Evolutionary conservation across 2,888 invertebrate species (phyloP).

Genomic region (Eurois occulta): DNA sequence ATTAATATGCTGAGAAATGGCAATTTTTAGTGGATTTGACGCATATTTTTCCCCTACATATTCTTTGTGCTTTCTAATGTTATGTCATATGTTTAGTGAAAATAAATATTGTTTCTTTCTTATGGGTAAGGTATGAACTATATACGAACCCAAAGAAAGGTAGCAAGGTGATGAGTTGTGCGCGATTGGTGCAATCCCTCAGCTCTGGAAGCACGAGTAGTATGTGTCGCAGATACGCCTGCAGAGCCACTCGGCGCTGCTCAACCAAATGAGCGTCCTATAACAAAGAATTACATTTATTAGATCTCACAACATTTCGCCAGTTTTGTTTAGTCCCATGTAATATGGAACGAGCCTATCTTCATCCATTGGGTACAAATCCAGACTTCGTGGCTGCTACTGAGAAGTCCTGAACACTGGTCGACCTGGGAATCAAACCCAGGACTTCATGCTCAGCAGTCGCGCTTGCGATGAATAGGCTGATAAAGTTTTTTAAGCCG

Average conservation of each 20-base stretch:
- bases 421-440: not conserved
- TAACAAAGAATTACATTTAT: not conserved
- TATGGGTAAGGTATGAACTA: not conserved
- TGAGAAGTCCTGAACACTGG: not conserved
- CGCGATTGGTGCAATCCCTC: constrained; percentile 93
- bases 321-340: not conserved
- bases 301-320: not conserved
- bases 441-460: not conserved
- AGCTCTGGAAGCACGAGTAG: constrained; percentile 95
- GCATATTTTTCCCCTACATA: not conserved
- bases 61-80: not conserved
- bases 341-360: not conserved
- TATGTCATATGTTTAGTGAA: not conserved
- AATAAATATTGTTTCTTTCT: not conserved
- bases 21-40: not conserved
- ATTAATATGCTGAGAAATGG: too few relatives aligned
- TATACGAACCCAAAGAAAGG: constrained; percentile 95
- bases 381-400: not conserved
- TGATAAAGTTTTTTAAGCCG: not conserved
- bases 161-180: constrained; percentile 94
- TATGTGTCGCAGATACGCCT: constrained; percentile 96
- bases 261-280: constrained; percentile 96
- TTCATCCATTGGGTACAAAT: not conserved
- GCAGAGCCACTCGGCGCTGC: constrained; percentile 95
- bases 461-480: not conserved